These are phyloP conservation scores for Teinopalpus imperialis DNA, from an alignment of 2,888 invertebrate genomes.

Conservation along the genomic window DNA sequence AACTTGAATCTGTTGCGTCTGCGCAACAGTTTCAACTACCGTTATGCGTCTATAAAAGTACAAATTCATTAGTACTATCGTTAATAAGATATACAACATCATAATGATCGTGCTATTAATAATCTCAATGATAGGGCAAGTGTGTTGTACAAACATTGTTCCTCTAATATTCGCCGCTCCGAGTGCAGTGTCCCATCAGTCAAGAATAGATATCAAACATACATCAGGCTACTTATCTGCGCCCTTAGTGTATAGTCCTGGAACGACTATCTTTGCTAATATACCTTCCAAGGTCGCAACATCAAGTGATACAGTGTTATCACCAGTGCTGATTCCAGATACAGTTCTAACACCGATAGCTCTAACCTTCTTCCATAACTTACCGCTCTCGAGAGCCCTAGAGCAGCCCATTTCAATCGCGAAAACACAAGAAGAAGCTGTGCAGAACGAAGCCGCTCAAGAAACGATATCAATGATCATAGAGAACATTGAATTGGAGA, in stretches of 20 bases:
- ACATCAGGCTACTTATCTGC: slow-evolving; percentile 46
- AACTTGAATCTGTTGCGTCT: slow-evolving; percentile 64
- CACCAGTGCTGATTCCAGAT: slow-evolving; percentile 46
- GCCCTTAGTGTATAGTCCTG: slow-evolving; percentile 56
- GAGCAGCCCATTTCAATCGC: slow-evolving; percentile 56
- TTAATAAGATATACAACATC: slow-evolving; percentile 39
- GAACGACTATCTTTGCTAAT: slow-evolving; percentile 40
- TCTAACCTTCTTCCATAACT: slow-evolving; percentile 57
- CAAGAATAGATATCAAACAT: slow-evolving; percentile 74
- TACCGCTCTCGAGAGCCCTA: slow-evolving; percentile 62
- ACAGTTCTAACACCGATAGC: slow-evolving; percentile 57
- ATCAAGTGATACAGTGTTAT: slow-evolving; percentile 39
- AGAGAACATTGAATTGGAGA: slow-evolving; percentile 6
- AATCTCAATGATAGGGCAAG: slow-evolving; percentile 41
- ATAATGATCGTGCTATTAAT: slow-evolving; percentile 58
- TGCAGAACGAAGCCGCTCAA: slow-evolving; percentile 1
- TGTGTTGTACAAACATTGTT: slow-evolving; percentile 44
- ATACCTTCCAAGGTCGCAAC: slow-evolving; percentile 37
- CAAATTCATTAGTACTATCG: slow-evolving; percentile 35
- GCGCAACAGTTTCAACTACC: slow-evolving; percentile 55
- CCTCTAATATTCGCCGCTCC: slow-evolving; percentile 70
- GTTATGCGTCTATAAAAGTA: slow-evolving; percentile 68
- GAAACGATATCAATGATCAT: slow-evolving; percentile 23
- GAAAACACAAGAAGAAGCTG: slow-evolving; percentile 40
- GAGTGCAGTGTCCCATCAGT: slow-evolving; percentile 80